Evolutionary conservation across 2,113 vertebrate species (phyloP), one percentile per base, ranked within the genome.

Genomic region (Tachycineta bicolor): DNA sequence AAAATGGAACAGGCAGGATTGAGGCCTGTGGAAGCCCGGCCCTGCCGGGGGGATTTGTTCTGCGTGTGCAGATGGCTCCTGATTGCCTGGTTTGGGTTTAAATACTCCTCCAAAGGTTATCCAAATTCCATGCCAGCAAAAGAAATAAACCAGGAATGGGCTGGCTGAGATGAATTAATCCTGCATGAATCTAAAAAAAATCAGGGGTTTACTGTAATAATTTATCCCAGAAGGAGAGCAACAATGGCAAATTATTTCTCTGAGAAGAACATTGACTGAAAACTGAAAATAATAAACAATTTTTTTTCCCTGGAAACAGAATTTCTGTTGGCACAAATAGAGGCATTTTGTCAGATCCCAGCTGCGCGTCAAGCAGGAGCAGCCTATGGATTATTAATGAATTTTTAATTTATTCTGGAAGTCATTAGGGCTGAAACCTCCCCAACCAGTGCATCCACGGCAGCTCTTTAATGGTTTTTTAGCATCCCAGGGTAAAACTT

Each of bases 111-210:
- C 34, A 8, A 41, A 62, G 17, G 11, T 62, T 39, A 62, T 12
- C 65, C 34, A 9, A 22, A 63, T 20, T 19, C 62, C 37, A 18
- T 11, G 9, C 18, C 28, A 53, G 74, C 60, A 23, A 74, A 64
- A 53, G 37, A 15, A 25, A 58, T 13, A 23, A 63, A 55, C 7
- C 0, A 0, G 33, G 63, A 47, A 60, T 1, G 10, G 31, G 52
- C 2, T 12, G 50, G n/a, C 33, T 55, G 44, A 44, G 68, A 8
- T 13, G 3, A 73, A 60, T 60, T 33, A 20, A 56, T 26, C 33
- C 2, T 13, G 24, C 9, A 8, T n/a, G 11, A 43, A 58, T 41
- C 59, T 43, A 18, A 80, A 68, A 77, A n/a, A 26, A 77, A 26
- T 14, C 24, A 21, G 7, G 21, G 13, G 1, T 73, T 68, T 46